Base-by-base conservation (phyloP, 2,888 invertebrate genomes). In the Lydus trimaculatus region DNA sequence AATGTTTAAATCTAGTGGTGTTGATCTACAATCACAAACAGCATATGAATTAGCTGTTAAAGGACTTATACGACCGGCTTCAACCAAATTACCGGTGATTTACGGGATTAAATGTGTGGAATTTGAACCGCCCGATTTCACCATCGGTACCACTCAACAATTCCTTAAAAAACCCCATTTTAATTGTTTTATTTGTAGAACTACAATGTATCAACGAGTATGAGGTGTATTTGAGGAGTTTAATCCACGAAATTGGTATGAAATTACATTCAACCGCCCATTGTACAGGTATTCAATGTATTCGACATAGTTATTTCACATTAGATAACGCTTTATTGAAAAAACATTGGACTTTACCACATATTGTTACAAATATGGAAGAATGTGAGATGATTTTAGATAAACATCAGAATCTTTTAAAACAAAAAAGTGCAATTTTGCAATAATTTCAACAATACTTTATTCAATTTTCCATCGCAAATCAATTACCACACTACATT, bases 1-100 rank as follows among this genome's bases (percentile, higher is more conserved):
- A 81, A 94, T 96, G 93, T 96, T 91, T 83, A 89, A 94, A 75
- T 81, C 91, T 58, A 89, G 90, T 75, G 96, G 96, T 28, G 90
- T 98, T 0, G 91, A 95, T 81, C 87, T 94, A 71, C 91, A 95
- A 78, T 95, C 95, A 52, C 95, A 98, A 84, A 90, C 92, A 58
- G 96, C 96, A 11, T 99, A 95, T 84, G 95, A 98, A 67, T 80
- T 98, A 67, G 97, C 97, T 8, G 87, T 90, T 0, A 87, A 91
- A 83, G 98, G 99, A 0, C 87, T 92, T 0, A 88, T 98, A 4
- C 87, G 97, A 67, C 97, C 98, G 0, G 86, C 87, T 0, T 85
- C 89, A 66, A 88, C 87, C 43, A 90, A 91, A 68, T 86, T 91
- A 28, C 94, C 97, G 0, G 86, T 98, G 33, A 80, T 98, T 28